These are phyloP conservation scores for Ashinkailepas kermadecensis DNA, from an alignment of 2,888 invertebrate genomes.

Conservation along the genomic window DNA sequence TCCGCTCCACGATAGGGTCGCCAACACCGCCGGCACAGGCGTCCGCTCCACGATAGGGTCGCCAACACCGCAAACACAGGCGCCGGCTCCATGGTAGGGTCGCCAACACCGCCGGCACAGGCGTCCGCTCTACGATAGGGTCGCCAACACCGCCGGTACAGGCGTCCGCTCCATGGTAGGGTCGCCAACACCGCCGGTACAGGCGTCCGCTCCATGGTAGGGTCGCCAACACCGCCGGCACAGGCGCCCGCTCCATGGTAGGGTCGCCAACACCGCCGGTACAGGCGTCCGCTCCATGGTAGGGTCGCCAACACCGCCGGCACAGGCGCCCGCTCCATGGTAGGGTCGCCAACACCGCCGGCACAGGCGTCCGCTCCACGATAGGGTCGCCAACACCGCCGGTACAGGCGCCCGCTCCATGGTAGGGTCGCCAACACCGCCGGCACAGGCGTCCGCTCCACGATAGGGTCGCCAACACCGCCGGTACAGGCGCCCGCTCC, in stretches of 20 bases:
- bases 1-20: background rate
- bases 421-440: background rate
- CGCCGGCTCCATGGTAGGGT: background rate
- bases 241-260: background rate
- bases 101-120: background rate
- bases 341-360: background rate
- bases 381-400: background rate
- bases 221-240: background rate
- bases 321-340: background rate
- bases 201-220: background rate
- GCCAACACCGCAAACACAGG: background rate
- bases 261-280: background rate
- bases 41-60: background rate
- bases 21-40: background rate
- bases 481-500: background rate
- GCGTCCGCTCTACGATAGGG: background rate
- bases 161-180: background rate
- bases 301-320: background rate
- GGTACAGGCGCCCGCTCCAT: background rate
- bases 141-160: background rate
- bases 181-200: background rate
- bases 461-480: background rate
- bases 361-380: background rate
- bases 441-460: background rate
- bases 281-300: background rate